Percentiles rank a stretch among this genome's conserved stretches.
Evolutionary conservation across 2,113 vertebrate genomes (phyloP).

Genomic region (Thymallus thymallus): DNA sequence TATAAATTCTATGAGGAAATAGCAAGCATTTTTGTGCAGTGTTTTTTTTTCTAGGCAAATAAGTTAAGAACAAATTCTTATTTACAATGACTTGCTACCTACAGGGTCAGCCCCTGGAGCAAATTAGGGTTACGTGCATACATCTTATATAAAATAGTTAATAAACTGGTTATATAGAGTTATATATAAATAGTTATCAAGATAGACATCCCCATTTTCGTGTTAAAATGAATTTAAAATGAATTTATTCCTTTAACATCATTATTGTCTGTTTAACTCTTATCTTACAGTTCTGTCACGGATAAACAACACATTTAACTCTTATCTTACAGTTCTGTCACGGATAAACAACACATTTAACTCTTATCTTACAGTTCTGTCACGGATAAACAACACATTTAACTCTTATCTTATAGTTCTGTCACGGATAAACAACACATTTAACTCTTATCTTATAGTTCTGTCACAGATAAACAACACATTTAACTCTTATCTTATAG

Average conservation of each 20-base stretch:
- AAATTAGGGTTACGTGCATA: no score
- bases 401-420: slow-evolving; percentile 5
- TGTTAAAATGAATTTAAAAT: not conserved
- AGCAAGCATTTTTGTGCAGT: no score
- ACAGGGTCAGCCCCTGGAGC: no score
- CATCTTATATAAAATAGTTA: not conserved
- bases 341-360: slow-evolving; percentile 31
- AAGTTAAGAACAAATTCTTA: no score
- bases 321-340: slow-evolving; percentile 24
- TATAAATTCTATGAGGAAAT: no score
- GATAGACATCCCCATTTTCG: not conserved
- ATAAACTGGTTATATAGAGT: not conserved
- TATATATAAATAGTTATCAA: not conserved
- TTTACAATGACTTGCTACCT: no score
- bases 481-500: slow-evolving; percentile 4
- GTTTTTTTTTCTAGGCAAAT: no score
- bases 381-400: slow-evolving; percentile 40
- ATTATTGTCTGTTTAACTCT: slow-evolving; percentile 17
- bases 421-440: slow-evolving; percentile 43
- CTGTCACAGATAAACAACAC: slow-evolving; percentile 43
- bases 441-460: slow-evolving; percentile 2
- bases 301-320: slow-evolving; percentile 41
- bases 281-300: slow-evolving; percentile 26
- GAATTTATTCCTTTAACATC: not conserved
- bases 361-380: slow-evolving; percentile 14